These are phyloP conservation scores for Periphyllus acericola DNA, from an alignment of 2,888 invertebrate genomes.

Conservation along the genomic window DNA sequence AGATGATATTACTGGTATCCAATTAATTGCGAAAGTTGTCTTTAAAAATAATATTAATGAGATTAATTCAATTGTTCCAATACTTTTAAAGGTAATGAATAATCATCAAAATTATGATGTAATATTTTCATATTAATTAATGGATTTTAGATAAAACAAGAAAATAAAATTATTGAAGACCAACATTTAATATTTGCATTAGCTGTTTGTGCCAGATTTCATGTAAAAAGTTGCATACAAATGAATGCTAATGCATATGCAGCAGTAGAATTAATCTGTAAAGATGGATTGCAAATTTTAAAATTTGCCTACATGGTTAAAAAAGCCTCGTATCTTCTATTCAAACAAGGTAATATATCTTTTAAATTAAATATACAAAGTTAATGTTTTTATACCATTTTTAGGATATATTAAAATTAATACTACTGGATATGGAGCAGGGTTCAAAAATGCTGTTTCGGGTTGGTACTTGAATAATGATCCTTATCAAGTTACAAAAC, in stretches of 20 bases:
- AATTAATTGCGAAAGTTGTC: conserved; percentile 13
- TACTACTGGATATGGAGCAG: conserved; percentile 15
- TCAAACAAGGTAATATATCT: too few species aligned
- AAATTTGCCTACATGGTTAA: neutral
- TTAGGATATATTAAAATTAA: neutral
- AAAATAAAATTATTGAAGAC: neutral
- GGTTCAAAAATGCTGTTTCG: conserved; percentile 3
- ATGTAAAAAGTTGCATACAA: neutral
- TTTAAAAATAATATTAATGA: neutral
- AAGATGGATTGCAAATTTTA: conserved; percentile 19
- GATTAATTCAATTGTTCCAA: conserved; percentile 37
- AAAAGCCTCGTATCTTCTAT: neutral
- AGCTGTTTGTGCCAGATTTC: conserved; percentile 19
- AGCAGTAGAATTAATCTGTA: neutral
- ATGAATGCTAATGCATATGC: conserved; percentile 4
- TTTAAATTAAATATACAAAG: too few species aligned
- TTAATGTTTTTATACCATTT: neutral
- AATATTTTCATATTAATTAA: neutral
- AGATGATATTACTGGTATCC: neutral
- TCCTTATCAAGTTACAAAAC: conserved; percentile 20
- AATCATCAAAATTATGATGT: neutral
- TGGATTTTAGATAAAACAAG: neutral
- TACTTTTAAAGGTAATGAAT: conserved; percentile 26
- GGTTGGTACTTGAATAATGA: conserved; percentile 55
- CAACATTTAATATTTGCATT: conserved; percentile 7